phyloP scores from a whole-genome alignment of 1,140 invertebrate species.

The Brachionus asplanchnoidis region DNA sequence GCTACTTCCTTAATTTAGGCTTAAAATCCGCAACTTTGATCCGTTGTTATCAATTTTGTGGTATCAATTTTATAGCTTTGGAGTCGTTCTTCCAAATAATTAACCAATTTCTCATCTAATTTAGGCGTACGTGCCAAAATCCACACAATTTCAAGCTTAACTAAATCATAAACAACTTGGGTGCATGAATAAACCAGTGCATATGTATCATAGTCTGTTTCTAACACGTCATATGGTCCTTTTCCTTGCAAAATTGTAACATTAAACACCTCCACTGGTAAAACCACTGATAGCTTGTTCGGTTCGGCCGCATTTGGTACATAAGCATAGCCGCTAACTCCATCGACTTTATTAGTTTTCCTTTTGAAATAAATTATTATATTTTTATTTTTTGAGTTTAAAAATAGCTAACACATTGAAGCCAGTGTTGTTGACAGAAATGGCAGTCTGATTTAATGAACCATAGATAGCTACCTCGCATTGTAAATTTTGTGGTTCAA shows the following conservation, averaged over 20 bases:
- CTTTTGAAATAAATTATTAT: neutral
- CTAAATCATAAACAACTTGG: neutral
- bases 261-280: neutral
- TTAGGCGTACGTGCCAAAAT: neutral
- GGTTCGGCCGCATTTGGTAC: constrained; percentile 5
- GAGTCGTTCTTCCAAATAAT: neutral
- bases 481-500: neutral
- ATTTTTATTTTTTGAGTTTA: no score
- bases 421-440: neutral
- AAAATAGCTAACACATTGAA: neutral
- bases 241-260: neutral
- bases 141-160: constrained; percentile 29
- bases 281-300: neutral
- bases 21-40: constrained; percentile 11
- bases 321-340: neutral
- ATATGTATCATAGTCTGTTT: constrained; percentile 9
- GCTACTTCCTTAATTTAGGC: neutral
- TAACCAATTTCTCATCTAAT: constrained; percentile 1
- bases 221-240: constrained; percentile 3
- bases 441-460: neutral
- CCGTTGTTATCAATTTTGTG: neutral
- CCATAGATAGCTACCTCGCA: neutral
- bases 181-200: constrained; percentile 10
- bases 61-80: neutral
- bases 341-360: neutral